Percentiles rank a stretch among this genome's conserved stretches.
These are phyloP conservation scores for Phylloscopus trochiloides DNA, from an alignment of 2,113 vertebrate genomes.

Conservation along the genomic window DNA sequence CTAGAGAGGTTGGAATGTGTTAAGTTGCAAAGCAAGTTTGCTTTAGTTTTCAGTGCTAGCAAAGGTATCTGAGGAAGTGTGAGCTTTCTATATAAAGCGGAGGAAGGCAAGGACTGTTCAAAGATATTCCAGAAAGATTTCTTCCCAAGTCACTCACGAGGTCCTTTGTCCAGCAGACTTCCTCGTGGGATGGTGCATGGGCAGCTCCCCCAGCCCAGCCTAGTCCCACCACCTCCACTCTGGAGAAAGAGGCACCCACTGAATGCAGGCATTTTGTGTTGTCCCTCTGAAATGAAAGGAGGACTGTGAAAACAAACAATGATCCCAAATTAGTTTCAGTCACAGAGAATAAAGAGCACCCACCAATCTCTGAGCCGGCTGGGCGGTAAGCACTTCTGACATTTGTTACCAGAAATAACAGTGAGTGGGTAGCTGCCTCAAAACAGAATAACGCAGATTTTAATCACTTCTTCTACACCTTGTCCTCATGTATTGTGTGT, in stretches of 20 bases:
- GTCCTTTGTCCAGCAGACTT: not conserved
- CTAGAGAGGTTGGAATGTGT: not conserved
- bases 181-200: not conserved
- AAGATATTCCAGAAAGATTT: not conserved
- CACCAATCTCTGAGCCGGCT: not conserved
- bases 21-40: not conserved
- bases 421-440: not conserved
- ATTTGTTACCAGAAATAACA: slow-evolving; percentile 4
- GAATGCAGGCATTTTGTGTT: accelerated
- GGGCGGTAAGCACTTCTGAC: not conserved
- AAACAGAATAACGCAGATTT: not conserved
- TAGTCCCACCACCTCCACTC: not conserved
- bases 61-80: not conserved
- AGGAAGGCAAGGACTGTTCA: not conserved
- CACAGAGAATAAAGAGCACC: not conserved
- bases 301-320: not conserved
- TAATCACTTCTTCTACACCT: not conserved
- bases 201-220: not conserved
- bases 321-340: not conserved
- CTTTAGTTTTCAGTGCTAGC: not conserved
- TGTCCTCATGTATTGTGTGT: not conserved
- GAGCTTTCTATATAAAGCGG: not conserved
- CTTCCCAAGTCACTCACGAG: not conserved
- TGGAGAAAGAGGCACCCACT: accelerated
- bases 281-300: not conserved